Percentiles rank a stretch among this genome's conserved stretches.
Evolutionary conservation across 2,113 vertebrate species (phyloP).

Genomic region (Regulus satrapa): DNA sequence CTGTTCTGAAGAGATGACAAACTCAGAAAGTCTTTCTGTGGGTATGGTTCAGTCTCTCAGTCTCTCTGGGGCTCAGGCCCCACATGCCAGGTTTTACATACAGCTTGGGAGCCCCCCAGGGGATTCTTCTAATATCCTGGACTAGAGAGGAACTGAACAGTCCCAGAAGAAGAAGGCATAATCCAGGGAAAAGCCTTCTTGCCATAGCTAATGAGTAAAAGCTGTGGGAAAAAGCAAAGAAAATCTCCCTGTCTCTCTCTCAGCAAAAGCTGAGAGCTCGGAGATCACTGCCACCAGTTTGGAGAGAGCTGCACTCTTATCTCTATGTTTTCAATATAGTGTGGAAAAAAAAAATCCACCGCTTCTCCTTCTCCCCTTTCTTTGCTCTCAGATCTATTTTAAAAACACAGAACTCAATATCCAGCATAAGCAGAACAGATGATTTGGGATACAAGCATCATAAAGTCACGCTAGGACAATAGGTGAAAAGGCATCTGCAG

Average conservation of each 20-base stretch:
- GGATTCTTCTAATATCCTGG: no score
- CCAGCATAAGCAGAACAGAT: neutral
- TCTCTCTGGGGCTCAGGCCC: no score
- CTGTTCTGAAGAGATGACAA: neutral
- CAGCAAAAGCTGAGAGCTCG: accelerated
- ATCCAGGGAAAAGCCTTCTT: neutral
- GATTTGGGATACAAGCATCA: neutral
- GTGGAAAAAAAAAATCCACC: accelerated
- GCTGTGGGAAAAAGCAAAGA: neutral
- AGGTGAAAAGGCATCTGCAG: neutral
- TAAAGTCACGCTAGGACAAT: neutral
- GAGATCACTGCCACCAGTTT: neutral
- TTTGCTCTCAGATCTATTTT: accelerated
- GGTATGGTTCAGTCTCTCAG: neutral
- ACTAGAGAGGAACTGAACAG: neutral
- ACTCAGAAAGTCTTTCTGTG: neutral
- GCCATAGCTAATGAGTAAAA: accelerated
- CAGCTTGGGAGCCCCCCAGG: accelerated
- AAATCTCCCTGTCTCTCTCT: neutral
- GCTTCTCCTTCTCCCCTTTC: accelerated
- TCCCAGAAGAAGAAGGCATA: neutral
- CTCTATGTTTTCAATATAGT: neutral
- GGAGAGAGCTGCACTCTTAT: neutral
- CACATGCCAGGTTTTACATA: accelerated
- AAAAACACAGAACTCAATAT: neutral